Base-by-base conservation (phyloP, 2,113 vertebrate genomes). In the Pitta sordida region DNA sequence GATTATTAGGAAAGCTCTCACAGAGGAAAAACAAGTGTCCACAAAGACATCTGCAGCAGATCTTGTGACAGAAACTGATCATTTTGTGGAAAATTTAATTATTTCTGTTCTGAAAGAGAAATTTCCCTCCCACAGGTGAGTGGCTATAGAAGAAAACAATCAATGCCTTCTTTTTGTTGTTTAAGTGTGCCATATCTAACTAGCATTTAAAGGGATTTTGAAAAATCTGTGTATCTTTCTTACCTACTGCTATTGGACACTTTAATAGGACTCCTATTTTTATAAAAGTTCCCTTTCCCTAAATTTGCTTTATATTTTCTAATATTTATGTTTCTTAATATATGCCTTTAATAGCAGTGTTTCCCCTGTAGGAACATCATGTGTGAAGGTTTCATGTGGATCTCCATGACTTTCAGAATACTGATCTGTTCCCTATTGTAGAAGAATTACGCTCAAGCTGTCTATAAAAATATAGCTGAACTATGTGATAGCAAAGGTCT, bases 61-160 rank as follows among this genome's bases (percentile, higher is more conserved):
- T 85, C 98, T 99, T 9, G 98, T 99, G 77, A 99, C 98, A 10
- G 98, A 99, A 95, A 98, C 98, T 3, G 98, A 99, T 91, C 98
- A 98, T 68, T 97, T 98, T 44, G 98, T 99, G 80, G 98, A 99
- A 94, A 98, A 98, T 21, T 89, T 98, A 48, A 98, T 99, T 76
- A 98, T 99, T 93, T 98, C 98, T 69, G 98, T 98, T 60, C 96
- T 99, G 84, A 98, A 97, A 48, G 97, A 98, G 77, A 98, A 96
- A 84, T 99, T 98, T 97, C 98, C 98, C 44, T 98, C 98, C 23
- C 98, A 99, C 97, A 98, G 98, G 98, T 99, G 90, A 90, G 97
- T 68, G 8, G n/a, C 26, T 71, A 3, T 51, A 51, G 64, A 74
- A 76, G 37, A 29, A 78, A 74, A 46, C 27, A 64, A 10, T 19